A percentile compares a stretch with the other conserved stretches of the same genome.
Evolutionary conservation across 1,140 invertebrate species (phyloP).

Genomic region (Drosophila rhopaloa): DNA sequence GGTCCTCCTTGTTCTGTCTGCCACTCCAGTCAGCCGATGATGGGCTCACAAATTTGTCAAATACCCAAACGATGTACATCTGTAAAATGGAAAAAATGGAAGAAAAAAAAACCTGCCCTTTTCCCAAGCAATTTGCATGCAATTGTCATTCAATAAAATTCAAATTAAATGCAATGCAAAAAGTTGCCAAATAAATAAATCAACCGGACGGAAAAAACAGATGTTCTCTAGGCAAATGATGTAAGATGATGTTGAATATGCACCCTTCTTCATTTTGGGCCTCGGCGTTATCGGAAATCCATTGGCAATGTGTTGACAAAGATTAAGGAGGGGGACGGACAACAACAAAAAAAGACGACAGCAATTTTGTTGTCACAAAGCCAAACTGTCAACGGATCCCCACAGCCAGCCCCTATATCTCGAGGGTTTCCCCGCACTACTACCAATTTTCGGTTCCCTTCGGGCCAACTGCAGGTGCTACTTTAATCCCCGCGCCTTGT

Average conservation of each 20-base stretch:
- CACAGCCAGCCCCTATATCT: not conserved
- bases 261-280: constrained; percentile 39
- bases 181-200: constrained; percentile 23
- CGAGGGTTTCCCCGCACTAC: not conserved
- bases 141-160: constrained; percentile 83
- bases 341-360: constrained; percentile 36
- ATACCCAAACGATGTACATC: constrained; percentile 34
- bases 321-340: constrained; percentile 36
- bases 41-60: constrained; percentile 68
- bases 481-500: constrained; percentile 75
- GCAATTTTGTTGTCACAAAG: constrained; percentile 82
- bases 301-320: constrained; percentile 75
- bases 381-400: constrained; percentile 70
- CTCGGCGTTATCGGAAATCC: constrained; percentile 35
- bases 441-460: constrained; percentile 49
- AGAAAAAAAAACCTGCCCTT: not conserved
- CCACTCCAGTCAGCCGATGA: not conserved
- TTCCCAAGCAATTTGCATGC: constrained; percentile 62
- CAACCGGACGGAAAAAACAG: constrained; percentile 30
- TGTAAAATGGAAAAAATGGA: constrained; percentile 3
- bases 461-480: constrained; percentile 65
- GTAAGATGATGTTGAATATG: constrained; percentile 56
- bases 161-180: constrained; percentile 73
- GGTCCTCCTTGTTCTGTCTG: constrained; percentile 15
- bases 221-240: constrained; percentile 54